Evolutionary conservation across 2,888 invertebrate genomes (phyloP).

Genomic region (Ephialtes manifestator): DNA sequence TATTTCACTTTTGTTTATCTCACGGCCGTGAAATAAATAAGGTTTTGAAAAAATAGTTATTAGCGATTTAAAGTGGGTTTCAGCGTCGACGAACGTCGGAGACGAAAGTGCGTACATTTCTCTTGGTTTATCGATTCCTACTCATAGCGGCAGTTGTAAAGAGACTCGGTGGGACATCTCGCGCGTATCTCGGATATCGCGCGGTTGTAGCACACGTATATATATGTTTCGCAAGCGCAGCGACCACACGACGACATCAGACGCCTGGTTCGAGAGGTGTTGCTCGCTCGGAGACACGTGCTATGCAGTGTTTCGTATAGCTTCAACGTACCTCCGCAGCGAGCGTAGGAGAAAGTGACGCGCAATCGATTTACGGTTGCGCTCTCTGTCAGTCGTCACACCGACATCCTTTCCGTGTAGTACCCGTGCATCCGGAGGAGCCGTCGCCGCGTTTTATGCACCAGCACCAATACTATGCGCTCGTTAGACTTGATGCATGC

Average conservation of each 20-base stretch:
- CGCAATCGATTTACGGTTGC: slow-evolving; percentile 48
- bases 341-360: slow-evolving; percentile 53
- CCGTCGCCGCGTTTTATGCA: slow-evolving; percentile 6
- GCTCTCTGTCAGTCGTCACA: slow-evolving; percentile 9
- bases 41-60: slow-evolving; percentile 6
- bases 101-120: neutral
- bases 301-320: neutral
- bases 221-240: slow-evolving; percentile 2
- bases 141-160: neutral
- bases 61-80: slow-evolving; percentile 13
- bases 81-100: neutral
- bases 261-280: neutral
- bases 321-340: neutral
- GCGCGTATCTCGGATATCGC: slow-evolving; percentile 32
- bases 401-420: neutral
- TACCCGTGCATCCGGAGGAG: slow-evolving; percentile 9
- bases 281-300: slow-evolving; percentile 6
- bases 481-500: neutral
- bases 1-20: too few relatives aligned
- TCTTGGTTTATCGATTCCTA: slow-evolving; percentile 59
- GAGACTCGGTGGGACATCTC: slow-evolving; percentile 15
- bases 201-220: slow-evolving; percentile 22
- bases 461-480: neutral
- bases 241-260: slow-evolving; percentile 4
- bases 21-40: too few relatives aligned